phyloP scores from a whole-genome alignment of 1,140 invertebrate genomes.

The fruit fly (Drosophila melanogaster) region Release_6_plus_ISO1_MT NC_004354.4:4405001-4405500 shows the following conservation, averaged over 20 bases:
- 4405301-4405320: background rate
- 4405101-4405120: constrained; percentile 25
- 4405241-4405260: no score
- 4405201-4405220: background rate
- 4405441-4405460: no score
- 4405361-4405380: background rate
- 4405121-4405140: constrained; percentile 47
- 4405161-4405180: constrained; percentile 31
- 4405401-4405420: constrained; percentile 3
- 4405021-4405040: constrained; percentile 33
- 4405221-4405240: background rate
- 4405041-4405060: constrained; percentile 70
- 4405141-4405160: constrained; percentile 69
- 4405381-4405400: background rate
- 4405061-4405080: constrained; percentile 17
- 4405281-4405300: no score
- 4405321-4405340: background rate
- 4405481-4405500: no score
- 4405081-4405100: no score
- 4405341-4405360: background rate
- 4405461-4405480: no score
- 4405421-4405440: no score
- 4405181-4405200: background rate
- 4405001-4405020: constrained; percentile 72
- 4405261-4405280: no score